A percentile compares a stretch with the other conserved stretches of the same genome.
phyloP scores from a whole-genome alignment of 30 jellyfish, hydroid and myxozoan genomes.

The Cassiopea andromeda region DNA sequence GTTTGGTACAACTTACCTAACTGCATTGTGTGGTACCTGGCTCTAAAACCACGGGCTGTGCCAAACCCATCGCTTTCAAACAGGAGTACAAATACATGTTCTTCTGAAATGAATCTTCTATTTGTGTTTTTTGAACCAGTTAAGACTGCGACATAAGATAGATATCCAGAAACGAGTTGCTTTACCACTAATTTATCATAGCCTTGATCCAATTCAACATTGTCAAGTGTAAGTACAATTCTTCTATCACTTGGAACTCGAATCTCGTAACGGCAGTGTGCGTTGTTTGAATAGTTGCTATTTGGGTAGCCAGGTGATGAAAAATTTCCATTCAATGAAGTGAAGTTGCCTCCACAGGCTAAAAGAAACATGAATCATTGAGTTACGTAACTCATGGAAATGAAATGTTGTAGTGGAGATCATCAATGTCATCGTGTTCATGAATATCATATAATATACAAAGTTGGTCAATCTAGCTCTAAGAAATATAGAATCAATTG shows the following conservation, averaged over 20 bases:
- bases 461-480: too few species aligned
- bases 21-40: neutral
- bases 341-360: neutral
- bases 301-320: slow-evolving; percentile 37
- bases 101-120: neutral
- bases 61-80: neutral
- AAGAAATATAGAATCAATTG: too few species aligned
- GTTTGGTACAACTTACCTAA: neutral
- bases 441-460: too few species aligned
- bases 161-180: neutral
- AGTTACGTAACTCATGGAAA: neutral
- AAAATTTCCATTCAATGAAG: neutral
- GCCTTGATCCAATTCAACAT: slow-evolving; percentile 5
- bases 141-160: neutral
- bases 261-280: slow-evolving; percentile 4
- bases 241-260: neutral
- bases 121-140: neutral
- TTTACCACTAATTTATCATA: neutral
- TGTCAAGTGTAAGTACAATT: neutral
- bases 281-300: neutral
- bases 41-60: neutral
- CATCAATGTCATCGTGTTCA: neutral
- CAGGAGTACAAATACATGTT: neutral
- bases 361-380: too few species aligned
- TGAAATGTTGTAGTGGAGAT: neutral